A percentile compares a stretch with the other conserved stretches of the same genome.
These are phyloP conservation scores for Diplodus sargus DNA, from an alignment of 2,797 vertebrate genomes.

Conservation along the genomic window DNA sequence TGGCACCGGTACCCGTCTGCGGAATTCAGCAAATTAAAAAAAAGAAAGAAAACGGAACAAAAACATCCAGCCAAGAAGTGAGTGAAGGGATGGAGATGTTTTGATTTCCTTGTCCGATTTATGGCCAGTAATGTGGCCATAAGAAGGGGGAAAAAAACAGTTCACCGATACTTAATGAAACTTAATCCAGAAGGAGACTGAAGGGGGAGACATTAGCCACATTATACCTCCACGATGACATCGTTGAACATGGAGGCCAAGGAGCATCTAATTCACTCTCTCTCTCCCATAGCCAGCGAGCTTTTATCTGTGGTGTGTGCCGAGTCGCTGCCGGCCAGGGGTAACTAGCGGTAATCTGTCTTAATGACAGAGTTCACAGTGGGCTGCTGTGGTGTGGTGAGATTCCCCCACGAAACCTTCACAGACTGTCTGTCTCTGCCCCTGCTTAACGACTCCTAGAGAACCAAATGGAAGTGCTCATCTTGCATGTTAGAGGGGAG, in stretches of 20 bases:
- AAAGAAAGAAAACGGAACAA: slow-evolving; percentile 29
- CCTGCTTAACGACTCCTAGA: slow-evolving; percentile 39
- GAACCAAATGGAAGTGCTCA: slow-evolving; percentile 31
- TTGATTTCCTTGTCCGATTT: slow-evolving; percentile 41
- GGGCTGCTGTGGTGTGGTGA: slow-evolving; percentile 59
- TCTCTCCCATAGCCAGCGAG: slow-evolving; percentile 35
- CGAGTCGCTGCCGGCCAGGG: slow-evolving; percentile 41
- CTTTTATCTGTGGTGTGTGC: slow-evolving; percentile 61
- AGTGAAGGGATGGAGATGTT: slow-evolving; percentile 42
- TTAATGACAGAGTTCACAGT: slow-evolving; percentile 77
- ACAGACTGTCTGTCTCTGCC: slow-evolving; percentile 76
- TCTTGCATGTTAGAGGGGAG: slow-evolving; percentile 39
- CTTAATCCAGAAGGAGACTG: slow-evolving; percentile 60
- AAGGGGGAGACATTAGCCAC: slow-evolving; percentile 83
- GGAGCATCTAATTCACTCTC: slow-evolving; percentile 30
- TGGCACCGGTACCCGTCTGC: slow-evolving; percentile 64
- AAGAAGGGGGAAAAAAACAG: slow-evolving; percentile 3
- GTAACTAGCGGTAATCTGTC: slow-evolving; percentile 61
- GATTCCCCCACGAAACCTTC: slow-evolving; percentile 40
- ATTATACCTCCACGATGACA: slow-evolving; percentile 16
- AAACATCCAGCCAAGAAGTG: slow-evolving; percentile 39
- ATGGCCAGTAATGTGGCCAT: slow-evolving; percentile 31
- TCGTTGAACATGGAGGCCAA: slow-evolving; percentile 26
- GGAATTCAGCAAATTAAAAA: slow-evolving; percentile 42
- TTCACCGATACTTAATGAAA: slow-evolving; percentile 9